Percentiles rank a stretch among this genome's conserved stretches.
Evolutionary conservation across 2,888 invertebrate genomes (phyloP).

Genomic region (Thalpophila matura): DNA sequence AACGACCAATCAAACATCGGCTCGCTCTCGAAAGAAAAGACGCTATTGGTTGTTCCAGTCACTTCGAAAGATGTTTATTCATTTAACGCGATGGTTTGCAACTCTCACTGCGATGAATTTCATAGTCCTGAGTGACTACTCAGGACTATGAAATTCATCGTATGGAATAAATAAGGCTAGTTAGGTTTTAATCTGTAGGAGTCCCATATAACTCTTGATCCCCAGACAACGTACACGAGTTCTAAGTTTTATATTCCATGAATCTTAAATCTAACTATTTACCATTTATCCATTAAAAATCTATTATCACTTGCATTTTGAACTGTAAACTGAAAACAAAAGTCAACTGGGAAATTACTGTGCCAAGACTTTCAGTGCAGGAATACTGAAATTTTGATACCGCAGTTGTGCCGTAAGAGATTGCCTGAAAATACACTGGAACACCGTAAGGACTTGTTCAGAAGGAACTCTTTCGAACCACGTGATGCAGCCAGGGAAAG

Average conservation of each 20-base stretch:
- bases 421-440: conserved; percentile 50
- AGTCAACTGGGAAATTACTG: conserved; percentile 65
- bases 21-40: too few species aligned
- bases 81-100: too few species aligned
- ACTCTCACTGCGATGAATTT: conserved; percentile 9
- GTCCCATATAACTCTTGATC: too few species aligned
- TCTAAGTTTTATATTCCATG: not conserved
- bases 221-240: too few species aligned
- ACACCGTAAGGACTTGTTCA: conserved; percentile 17
- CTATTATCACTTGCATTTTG: conserved; percentile 35
- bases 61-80: too few species aligned
- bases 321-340: conserved; percentile 43
- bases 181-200: too few species aligned
- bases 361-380: conserved; percentile 44
- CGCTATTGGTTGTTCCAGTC: too few species aligned
- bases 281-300: conserved; percentile 6
- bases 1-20: too few species aligned
- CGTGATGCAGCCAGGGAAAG: not conserved
- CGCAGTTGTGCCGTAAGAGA: conserved; percentile 50
- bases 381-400: conserved; percentile 64
- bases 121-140: conserved; percentile 6
- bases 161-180: not conserved
- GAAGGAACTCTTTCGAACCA: not conserved
- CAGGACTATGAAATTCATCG: conserved; percentile 4
- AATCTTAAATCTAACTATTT: not conserved